Conservation (phyloP, 2,113 vertebrate species). For the Eolophus roseicapilla region DNA sequence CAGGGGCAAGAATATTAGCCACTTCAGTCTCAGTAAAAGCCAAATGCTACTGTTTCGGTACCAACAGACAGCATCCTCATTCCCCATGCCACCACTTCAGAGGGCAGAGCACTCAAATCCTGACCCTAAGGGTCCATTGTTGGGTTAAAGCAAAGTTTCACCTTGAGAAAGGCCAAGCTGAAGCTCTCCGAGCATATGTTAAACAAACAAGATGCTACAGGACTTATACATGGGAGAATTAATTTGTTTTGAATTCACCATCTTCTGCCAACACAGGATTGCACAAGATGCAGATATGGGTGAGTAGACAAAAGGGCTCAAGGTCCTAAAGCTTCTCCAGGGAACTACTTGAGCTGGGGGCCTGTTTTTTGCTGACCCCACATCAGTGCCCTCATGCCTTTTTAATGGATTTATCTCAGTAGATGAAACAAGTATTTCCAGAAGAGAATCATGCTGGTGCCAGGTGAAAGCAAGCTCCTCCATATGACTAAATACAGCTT, state of each 20-base stretch:
- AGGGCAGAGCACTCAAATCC: neutral
- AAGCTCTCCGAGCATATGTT: neutral
- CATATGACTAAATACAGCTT: neutral
- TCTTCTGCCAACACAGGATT: conserved; percentile 9
- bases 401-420: neutral
- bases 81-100: neutral
- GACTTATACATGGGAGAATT: neutral
- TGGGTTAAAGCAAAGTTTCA: neutral
- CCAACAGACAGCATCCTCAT: neutral
- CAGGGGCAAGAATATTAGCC: neutral
- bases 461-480: neutral
- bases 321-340: neutral
- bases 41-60: neutral
- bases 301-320: neutral
- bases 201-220: neutral
- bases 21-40: neutral
- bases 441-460: neutral
- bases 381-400: neutral
- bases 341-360: neutral
- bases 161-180: neutral
- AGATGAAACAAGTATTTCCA: neutral
- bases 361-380: neutral
- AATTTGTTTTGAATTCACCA: neutral
- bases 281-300: neutral
- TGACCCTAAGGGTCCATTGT: neutral